Base-by-base conservation (phyloP, 2,888 invertebrate species). In the Diarsia brunnea region DNA sequence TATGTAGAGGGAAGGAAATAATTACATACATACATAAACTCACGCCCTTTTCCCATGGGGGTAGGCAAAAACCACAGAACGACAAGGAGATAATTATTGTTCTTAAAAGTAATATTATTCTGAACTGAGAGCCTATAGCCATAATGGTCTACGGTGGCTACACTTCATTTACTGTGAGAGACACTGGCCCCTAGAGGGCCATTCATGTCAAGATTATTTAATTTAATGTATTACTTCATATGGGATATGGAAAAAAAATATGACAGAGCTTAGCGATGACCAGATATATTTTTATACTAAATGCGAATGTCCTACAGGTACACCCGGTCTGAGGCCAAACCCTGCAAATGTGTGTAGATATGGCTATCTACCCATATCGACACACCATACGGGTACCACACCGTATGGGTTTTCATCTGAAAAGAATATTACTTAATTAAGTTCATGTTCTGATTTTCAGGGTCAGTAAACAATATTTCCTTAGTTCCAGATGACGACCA, bases 401-500 rank as follows among this genome's bases (percentile, higher is more conserved):
- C n/a, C n/a, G n/a, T n/a, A n/a, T n/a, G n/a, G n/a, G n/a, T n/a
- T n/a, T n/a, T n/a, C n/a, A n/a, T n/a, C n/a, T n/a, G 31, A 10
- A 21, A 21, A 31, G 5, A n/a, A 58, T 27, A 8, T 16, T 27
- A 27, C 16, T 16, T 16, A 27, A 16, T 2, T 38, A 2, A 1
- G 21, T 21, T 8, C 4, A 14, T 4, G 2, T 58, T 21, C n/a
- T 51, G 11, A 21, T 21, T 0, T 43, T 21, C 31, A 53, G 10
- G 1, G 8, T 27, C 10, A 27, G 2, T 55, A 31, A 53, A 71
- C 11, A 53, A 24, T 49, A 2, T 16, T 38, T 58, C 3, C 11
- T 51, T 74, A 67, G 53, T 81, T 81, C 58, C 84, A 81, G 81
- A 24, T 24, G 80, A 83, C 11, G 24, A 2, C 10, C 63, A 31